Conservation (phyloP, 1,140 invertebrate genomes). For the Xylocopa sonorina region DNA sequence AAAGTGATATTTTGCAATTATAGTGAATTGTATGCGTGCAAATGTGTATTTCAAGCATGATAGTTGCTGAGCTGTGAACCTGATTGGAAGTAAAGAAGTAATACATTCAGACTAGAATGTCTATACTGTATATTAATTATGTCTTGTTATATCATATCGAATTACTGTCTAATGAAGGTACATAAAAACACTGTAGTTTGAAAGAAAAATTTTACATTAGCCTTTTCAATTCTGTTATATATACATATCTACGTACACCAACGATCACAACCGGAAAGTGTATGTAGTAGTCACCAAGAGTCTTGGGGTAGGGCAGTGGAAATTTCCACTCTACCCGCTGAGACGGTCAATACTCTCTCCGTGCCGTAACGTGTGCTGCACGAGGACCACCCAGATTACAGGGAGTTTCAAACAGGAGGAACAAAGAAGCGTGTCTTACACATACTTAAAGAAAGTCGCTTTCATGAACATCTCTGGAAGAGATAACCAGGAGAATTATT, state of each 20-base stretch:
- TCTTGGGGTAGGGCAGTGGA: constrained; percentile 79
- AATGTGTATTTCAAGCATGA: too few species aligned
- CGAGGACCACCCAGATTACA: constrained; percentile 59
- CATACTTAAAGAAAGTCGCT: neutral
- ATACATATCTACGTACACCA: constrained; percentile 17
- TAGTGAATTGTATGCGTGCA: neutral
- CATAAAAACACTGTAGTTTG: constrained; percentile 4
- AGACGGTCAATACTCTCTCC: constrained; percentile 80
- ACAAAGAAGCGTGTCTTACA: neutral
- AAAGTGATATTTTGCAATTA: neutral
- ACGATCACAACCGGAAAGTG: constrained; percentile 43
- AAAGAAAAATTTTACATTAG: constrained; percentile 55
- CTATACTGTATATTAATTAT: neutral
- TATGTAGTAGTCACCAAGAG: constrained; percentile 57
- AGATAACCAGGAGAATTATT: neutral
- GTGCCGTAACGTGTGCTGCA: constrained; percentile 64
- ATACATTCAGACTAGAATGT: neutral
- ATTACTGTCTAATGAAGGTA: neutral
- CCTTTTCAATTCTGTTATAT: constrained; percentile 58
- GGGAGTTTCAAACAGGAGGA: constrained; percentile 47
- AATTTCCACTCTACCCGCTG: constrained; percentile 79
- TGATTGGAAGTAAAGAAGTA: neutral
- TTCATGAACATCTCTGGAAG: neutral
- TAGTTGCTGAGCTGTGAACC: neutral
- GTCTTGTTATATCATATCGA: constrained; percentile 1